Base-by-base conservation (phyloP, 2,888 invertebrate species). In the Agrotis clavis region DNA sequence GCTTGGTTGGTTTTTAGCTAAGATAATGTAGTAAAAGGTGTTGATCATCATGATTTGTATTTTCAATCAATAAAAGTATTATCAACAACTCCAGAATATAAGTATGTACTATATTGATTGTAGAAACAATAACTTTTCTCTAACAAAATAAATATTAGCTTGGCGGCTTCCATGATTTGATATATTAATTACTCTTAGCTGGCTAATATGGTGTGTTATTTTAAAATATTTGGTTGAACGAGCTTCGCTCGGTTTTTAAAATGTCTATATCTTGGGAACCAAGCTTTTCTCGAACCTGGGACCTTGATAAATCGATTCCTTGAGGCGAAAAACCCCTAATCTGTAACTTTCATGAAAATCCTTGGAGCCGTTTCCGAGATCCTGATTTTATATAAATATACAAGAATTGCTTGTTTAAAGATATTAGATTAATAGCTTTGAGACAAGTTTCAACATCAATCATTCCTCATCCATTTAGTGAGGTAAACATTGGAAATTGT, bases 31-130 rank as follows among this genome's bases (percentile, higher is more conserved):
- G 19, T 50, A 45, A 64, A 76, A 50, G n/a, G 56, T 56, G 41
- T 14, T 75, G 54, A 48, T 76, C 77, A 56, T 13, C 19, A 48
- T 48, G 16, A 53, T 71, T 0, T 21, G 16, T 21, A 16, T 1
- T 21, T 48, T 60, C 47, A 30, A 73, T 60, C 5, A 19, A 19
- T 41, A 59, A n/a, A 25, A 11, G 19, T 71, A 21, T 53, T 71
- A 72, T 72, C 45, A 16, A 47, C 47, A 35, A 16, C 21, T 11
- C n/a, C 16, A 53, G n/a, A n/a, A 51, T n/a, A 47, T 30, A 54
- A 11, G 13, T 18, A 30, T 16, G 25, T 18, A 56, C 18, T 45
- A 41, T 30, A 18, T 16, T 21, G 30, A 35, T 45, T 53, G 18
- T 11, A 45, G 9, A 47, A 19, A 18, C 53, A 18, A 45, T 14